Evolutionary conservation across 2,113 vertebrate species (phyloP).

Genomic region (Sinocyclocheilus anophthalmus): DNA sequence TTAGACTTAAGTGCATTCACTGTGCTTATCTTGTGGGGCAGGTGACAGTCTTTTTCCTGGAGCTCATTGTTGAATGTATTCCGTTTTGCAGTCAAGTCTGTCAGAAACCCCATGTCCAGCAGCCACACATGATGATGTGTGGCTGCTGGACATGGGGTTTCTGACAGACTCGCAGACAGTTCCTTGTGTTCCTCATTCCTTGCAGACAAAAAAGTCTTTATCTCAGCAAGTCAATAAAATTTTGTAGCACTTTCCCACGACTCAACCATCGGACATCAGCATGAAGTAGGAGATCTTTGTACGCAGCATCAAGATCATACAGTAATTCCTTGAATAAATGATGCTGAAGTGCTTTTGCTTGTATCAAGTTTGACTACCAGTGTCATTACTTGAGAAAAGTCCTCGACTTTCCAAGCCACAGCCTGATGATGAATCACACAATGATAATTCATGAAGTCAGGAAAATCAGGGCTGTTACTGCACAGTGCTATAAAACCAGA

Average conservation of each 20-base stretch:
- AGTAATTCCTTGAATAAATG: conserved; percentile 40
- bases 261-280: conserved; percentile 35
- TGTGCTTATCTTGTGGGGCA: conserved; percentile 43
- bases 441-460: neutral
- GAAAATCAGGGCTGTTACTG: neutral
- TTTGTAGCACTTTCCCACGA: conserved; percentile 21
- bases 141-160: too few relatives aligned
- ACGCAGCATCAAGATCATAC: conserved; percentile 34
- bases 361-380: conserved; percentile 30
- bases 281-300: conserved; percentile 40
- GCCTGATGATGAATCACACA: neutral
- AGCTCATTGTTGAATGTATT: conserved; percentile 37
- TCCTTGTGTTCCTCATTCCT: conserved; percentile 40
- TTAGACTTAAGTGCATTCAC: conserved; percentile 45
- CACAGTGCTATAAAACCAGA: neutral
- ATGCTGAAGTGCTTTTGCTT: conserved; percentile 3
- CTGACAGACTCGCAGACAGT: neutral
- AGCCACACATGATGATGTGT: conserved; percentile 22
- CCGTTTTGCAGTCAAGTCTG: conserved; percentile 36
- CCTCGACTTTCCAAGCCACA: neutral
- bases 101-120: conserved; percentile 45
- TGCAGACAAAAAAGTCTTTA: conserved; percentile 29
- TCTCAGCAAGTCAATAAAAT: conserved; percentile 35
- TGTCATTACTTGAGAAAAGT: neutral
- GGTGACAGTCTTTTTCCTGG: conserved; percentile 31